Conservation (phyloP, 1,140 invertebrate species). For the Octopus sinensis region DNA sequence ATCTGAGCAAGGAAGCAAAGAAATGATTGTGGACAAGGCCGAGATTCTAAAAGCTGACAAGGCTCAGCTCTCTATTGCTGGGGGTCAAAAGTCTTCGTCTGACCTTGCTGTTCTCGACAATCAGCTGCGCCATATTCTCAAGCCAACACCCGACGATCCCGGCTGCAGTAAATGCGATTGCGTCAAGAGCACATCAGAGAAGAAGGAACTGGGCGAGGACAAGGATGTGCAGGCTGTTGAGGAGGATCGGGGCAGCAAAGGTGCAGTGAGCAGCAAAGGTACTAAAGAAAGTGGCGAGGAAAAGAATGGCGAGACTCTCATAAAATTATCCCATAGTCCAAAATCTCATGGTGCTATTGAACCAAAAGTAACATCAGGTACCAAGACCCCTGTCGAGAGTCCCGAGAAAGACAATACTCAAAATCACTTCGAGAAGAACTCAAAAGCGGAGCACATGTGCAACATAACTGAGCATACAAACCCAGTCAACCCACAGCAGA, state of each 20-base stretch:
- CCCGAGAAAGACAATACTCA: background rate
- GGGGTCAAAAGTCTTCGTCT: constrained; percentile 20
- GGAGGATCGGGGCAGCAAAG: background rate
- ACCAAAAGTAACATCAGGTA: background rate
- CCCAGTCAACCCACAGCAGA: constrained; percentile 20
- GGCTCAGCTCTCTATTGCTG: constrained; percentile 14
- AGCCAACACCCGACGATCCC: constrained; percentile 16
- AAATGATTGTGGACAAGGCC: constrained; percentile 18
- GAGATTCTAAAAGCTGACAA: constrained; percentile 14
- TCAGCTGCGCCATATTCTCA: constrained; percentile 39
- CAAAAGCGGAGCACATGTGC: constrained; percentile 26
- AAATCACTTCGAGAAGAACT: background rate
- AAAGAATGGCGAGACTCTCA: constrained; percentile 9
- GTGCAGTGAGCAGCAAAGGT: background rate
- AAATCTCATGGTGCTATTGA: constrained; percentile 15
- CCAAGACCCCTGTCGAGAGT: background rate
- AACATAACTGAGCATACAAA: constrained; percentile 30
- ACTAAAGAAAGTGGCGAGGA: background rate
- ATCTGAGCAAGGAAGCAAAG: constrained; percentile 22
- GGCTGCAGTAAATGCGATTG: constrained; percentile 9
- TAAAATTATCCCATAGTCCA: background rate
- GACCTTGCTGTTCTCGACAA: constrained; percentile 36
- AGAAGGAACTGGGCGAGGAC: constrained; percentile 22
- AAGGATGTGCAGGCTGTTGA: constrained; percentile 21
- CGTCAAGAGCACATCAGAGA: background rate